phyloP scores from a whole-genome alignment of 2,888 invertebrate species.

The Siphlonurus alternatus region DNA sequence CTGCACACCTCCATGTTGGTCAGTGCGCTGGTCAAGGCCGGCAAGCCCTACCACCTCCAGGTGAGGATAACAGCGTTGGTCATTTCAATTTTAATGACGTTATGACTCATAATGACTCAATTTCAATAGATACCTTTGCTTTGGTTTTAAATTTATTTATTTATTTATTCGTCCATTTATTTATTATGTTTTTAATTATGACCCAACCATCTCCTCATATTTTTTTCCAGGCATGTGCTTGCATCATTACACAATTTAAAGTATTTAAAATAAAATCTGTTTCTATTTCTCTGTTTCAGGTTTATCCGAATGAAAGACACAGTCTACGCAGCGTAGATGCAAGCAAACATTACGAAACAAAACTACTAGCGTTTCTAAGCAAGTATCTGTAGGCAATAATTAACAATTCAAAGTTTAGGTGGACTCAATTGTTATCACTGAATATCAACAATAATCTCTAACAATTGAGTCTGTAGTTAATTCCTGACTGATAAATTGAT shows the following conservation, averaged over 20 bases:
- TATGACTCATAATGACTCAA: not conserved
- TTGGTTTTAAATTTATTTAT: not conserved
- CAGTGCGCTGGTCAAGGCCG: slow-evolving; percentile 75
- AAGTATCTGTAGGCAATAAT: slow-evolving; percentile 40
- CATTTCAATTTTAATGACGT: not conserved
- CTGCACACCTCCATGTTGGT: slow-evolving; percentile 86
- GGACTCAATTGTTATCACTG: no score
- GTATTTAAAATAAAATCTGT: not conserved
- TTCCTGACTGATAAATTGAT: no score
- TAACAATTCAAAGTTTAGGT: not conserved
- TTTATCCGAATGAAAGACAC: slow-evolving; percentile 94
- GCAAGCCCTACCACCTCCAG: slow-evolving; percentile 90
- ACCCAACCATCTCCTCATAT: no score
- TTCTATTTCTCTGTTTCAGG: slow-evolving; percentile 24
- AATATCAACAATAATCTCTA: no score
- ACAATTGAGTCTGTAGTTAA: no score
- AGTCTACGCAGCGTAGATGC: slow-evolving; percentile 85
- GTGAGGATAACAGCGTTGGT: slow-evolving; percentile 25
- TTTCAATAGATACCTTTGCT: not conserved
- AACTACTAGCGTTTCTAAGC: slow-evolving; percentile 80
- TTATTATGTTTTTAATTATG: no score
- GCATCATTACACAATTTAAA: no score
- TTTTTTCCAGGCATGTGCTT: no score
- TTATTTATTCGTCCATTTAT: not conserved
- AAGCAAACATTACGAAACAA: slow-evolving; percentile 93